phyloP scores from a whole-genome alignment of 1,140 invertebrate species.

The Caenorhabditis remanei region DNA sequence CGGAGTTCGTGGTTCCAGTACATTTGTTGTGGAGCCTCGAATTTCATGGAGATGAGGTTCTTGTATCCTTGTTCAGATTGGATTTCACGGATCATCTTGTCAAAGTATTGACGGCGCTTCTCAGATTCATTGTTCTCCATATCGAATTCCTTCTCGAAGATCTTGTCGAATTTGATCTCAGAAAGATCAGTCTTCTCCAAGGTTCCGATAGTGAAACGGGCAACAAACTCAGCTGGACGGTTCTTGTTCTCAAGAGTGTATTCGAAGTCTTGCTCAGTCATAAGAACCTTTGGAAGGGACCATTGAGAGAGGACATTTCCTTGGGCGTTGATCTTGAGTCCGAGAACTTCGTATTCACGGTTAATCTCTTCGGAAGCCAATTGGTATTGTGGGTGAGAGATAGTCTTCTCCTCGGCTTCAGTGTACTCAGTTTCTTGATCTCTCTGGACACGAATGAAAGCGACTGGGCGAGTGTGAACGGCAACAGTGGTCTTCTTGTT shows the following conservation, averaged over 20 bases:
- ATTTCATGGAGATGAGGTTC: conserved; percentile 8
- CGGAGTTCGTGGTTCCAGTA: conserved; percentile 24
- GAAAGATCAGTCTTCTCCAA: conserved; percentile 17
- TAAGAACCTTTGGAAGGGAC: conserved; percentile 26
- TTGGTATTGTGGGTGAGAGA: conserved; percentile 55
- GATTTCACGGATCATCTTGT: conserved; percentile 53
- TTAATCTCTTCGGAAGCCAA: neutral
- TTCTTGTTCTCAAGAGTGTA: conserved; percentile 21
- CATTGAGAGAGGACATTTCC: conserved; percentile 37
- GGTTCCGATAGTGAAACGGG: conserved; percentile 3
- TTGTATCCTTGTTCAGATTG: conserved; percentile 25
- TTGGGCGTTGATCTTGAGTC: conserved; percentile 5
- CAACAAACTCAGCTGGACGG: conserved; percentile 7
- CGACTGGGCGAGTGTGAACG: conserved; percentile 64
- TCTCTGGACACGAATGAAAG: conserved; percentile 60
- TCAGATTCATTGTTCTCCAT: conserved; percentile 45
- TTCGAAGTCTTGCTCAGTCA: conserved; percentile 53
- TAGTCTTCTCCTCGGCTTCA: conserved; percentile 66
- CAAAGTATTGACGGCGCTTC: conserved; percentile 40
- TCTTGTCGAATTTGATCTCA: conserved; percentile 47
- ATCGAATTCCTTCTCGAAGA: conserved; percentile 16
- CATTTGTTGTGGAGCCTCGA: neutral
- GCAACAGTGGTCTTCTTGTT: conserved; percentile 65
- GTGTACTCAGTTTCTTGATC: conserved; percentile 53
- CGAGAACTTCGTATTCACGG: neutral